A percentile compares a stretch with the other conserved stretches of the same genome.
Conservation (phyloP, 2,113 vertebrate species). For the Nannospalax galili region DNA sequence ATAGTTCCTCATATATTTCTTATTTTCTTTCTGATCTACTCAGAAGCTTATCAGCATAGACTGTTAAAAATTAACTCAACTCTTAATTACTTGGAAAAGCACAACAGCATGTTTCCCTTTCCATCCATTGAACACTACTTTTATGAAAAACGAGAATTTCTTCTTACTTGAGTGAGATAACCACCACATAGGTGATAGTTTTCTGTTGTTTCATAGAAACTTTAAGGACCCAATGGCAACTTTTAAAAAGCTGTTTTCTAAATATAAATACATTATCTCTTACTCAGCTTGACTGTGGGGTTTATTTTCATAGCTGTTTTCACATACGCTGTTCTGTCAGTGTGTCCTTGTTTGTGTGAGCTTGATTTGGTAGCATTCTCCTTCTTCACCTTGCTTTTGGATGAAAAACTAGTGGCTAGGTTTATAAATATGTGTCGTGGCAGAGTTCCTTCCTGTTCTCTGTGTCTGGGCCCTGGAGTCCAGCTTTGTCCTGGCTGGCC, state of each 20-base stretch:
- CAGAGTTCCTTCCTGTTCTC: constrained; percentile 33
- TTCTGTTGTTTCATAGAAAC: constrained; percentile 15
- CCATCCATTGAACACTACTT: not conserved
- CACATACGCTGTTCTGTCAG: constrained; percentile 27
- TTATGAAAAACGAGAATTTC: not conserved
- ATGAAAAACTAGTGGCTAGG: not conserved
- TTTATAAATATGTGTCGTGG: not conserved
- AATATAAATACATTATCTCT: not conserved
- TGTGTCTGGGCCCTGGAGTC: constrained; percentile 10
- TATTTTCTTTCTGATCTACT: constrained; percentile 5
- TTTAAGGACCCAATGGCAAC: not conserved
- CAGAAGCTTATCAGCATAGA: not conserved
- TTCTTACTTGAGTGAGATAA: constrained; percentile 10
- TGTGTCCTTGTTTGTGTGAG: constrained; percentile 56
- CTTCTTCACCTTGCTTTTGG: constrained; percentile 44
- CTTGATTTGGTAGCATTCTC: constrained; percentile 7
- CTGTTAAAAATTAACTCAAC: not conserved
- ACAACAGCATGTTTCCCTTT: not conserved
- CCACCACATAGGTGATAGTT: not conserved
- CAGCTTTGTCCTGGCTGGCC: not conserved
- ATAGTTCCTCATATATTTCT: not conserved
- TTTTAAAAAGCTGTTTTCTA: constrained; percentile 3
- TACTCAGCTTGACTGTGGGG: not conserved
- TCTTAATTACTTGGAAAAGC: not conserved
- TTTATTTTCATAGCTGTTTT: constrained; percentile 40